Base-by-base conservation (phyloP, 2,113 vertebrate genomes). In the Eupsittula cactorum region DNA sequence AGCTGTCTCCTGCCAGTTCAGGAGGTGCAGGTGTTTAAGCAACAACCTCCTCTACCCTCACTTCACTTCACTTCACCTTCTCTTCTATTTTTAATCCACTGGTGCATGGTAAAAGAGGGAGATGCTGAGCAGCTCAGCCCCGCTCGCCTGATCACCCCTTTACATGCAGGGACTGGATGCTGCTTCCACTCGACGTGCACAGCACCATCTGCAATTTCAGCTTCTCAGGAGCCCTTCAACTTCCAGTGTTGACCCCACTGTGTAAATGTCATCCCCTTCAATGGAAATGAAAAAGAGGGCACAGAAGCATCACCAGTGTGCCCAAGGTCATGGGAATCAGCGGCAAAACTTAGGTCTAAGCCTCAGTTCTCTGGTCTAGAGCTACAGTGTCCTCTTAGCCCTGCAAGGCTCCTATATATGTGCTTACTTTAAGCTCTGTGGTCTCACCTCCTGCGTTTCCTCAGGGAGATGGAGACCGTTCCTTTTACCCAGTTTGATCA, bases 381-480 rank as follows among this genome's bases (percentile, higher is more conserved):
- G 1, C 11, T 19, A 7, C 25, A 2, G 21, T 21, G 24, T 14
- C 16, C 77, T 3, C 0, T 31, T 14, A 10, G 63, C 20, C 25
- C 39, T 10, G 14, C n/a, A 8, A 59, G 28, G 57, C 2, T 19
- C 21, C 18, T 42, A n/a, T 23, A 1, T 8, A 0, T 9, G 23
- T n/a, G 62, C 41, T 63, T 13, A 5, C 31, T 25, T 28, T 4
- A 15, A 33, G 10, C 28, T 9, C 42, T 2, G 4, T 3, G 23
- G 6, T 15, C 98, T 96, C 92, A 99, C 99, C 93, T 99, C 98
- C 77, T 99, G 99, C 0, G 97, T 99, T 15, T 99, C 98, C 93
- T 97, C 96, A 0, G 98, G 97, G 77, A 99, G 98, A 90, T 99
- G 99, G 5, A 99, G 98, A 9, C 99, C 99, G 0, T 99, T 99